Base-by-base conservation (phyloP, 2,888 invertebrate species). In the Ceratothoa steindachneri region DNA sequence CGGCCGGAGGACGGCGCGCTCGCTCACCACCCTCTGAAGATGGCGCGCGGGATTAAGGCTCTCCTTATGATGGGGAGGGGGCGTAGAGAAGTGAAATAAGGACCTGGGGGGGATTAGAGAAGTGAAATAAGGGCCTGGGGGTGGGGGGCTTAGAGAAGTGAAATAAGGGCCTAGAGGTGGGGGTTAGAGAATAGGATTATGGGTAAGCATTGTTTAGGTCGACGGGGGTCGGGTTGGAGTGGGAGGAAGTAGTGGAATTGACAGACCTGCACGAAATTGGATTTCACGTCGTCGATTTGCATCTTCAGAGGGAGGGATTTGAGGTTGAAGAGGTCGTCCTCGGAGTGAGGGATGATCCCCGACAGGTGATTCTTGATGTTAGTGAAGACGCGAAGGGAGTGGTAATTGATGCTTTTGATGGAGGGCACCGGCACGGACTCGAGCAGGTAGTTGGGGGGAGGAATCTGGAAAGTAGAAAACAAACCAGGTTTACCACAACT, bases 261-360 rank as follows among this genome's bases (percentile, higher is more conserved):
- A 5, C 90, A 88, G 84, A 93, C 93, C 85, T 92, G 91, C 80
- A 93, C 89, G 84, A 95, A 94, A 84, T 91, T 92, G 1, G 92
- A 91, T 80, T 91, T 89, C 67, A 93, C 85, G 83, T 92, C 89
- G 85, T 93, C 92, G 68, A 93, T 86, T 80, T 92, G 89, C 0
- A 93, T 89, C 82, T 89, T 90, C 24, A 93, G 85, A 0, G 93
- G 93, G 64, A 93, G 84, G 67, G 89, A 85, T 0, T 85, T 84
- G 12, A 91, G 85, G 82, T 89, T 87, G 80, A 90, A 87, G 30
- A 73, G 68, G 3, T 29, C 24, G 41, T 64, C 67, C 19, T 77
- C 29, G 0, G 73, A 31, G n/a, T 30, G 52, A 7, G 30, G 7
- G 9, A 24, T 67, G 19, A 53, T 12, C 7, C 19, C 28, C 2